These are phyloP conservation scores for Reinhardtius hippoglossoides DNA, from an alignment of 2,113 vertebrate species.

Conservation along the genomic window DNA sequence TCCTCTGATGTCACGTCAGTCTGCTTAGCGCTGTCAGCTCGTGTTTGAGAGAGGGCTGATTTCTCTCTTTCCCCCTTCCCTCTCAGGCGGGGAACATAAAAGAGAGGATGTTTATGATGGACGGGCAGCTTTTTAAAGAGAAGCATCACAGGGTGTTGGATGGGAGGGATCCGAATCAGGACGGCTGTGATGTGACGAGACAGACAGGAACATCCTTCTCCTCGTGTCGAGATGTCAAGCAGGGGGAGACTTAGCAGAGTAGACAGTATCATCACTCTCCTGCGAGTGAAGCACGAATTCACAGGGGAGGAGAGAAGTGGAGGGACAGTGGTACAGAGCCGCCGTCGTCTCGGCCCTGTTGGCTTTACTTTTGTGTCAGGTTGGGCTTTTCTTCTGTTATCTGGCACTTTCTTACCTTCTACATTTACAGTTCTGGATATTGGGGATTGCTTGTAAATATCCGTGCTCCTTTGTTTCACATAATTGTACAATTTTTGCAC, in stretches of 20 bases:
- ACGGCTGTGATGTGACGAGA: slow-evolving; percentile 81
- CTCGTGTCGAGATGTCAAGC: slow-evolving; percentile 76
- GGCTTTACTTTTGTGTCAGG: slow-evolving; percentile 39
- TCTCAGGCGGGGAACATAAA: slow-evolving; percentile 78
- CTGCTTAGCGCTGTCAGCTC: slow-evolving; percentile 75
- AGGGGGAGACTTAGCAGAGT: slow-evolving; percentile 74
- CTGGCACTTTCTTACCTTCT: not conserved
- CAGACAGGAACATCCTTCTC: slow-evolving; percentile 83
- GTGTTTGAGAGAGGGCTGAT: slow-evolving; percentile 76
- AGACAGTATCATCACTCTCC: slow-evolving; percentile 79
- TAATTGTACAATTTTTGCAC: not conserved
- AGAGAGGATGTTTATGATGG: slow-evolving; percentile 80
- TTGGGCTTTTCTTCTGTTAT: not conserved
- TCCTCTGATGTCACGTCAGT: slow-evolving; percentile 77
- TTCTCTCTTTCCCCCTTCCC: slow-evolving; percentile 69
- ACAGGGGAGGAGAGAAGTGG: slow-evolving; percentile 56
- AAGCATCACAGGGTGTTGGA: slow-evolving; percentile 77
- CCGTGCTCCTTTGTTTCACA: too few species aligned
- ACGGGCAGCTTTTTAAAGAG: slow-evolving; percentile 80
- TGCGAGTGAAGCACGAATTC: slow-evolving; percentile 48
- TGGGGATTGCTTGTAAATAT: too few species aligned
- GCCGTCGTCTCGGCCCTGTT: slow-evolving; percentile 24
- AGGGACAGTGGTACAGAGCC: slow-evolving; percentile 62
- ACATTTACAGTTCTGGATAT: not conserved
- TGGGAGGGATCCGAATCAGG: slow-evolving; percentile 77